A percentile compares a stretch with the other conserved stretches of the same genome.
phyloP scores from a whole-genome alignment of 2,797 vertebrate genomes.

The Megalops cyprinoides region DNA sequence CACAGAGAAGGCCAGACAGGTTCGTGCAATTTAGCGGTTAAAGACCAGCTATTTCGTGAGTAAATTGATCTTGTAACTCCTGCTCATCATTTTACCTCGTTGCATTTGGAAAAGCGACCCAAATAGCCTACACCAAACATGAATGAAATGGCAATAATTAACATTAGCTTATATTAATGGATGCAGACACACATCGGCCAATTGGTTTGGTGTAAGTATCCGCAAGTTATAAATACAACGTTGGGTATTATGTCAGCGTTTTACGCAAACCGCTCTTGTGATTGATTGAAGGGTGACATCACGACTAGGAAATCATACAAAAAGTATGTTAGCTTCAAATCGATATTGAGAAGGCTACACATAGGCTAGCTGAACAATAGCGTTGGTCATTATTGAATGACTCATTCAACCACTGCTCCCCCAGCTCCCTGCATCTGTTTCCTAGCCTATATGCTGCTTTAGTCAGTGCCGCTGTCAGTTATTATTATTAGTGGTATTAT shows the following conservation, averaged over 20 bases:
- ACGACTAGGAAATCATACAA: not conserved
- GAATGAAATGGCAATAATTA: too few relatives aligned
- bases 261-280: not conserved
- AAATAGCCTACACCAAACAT: not conserved
- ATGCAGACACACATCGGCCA: too few relatives aligned
- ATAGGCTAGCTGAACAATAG: not conserved
- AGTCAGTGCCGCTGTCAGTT: not conserved
- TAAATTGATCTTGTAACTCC: not conserved
- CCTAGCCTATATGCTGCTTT: not conserved
- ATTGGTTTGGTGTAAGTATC: too few relatives aligned
- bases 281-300: not conserved
- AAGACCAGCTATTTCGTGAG: not conserved
- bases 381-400: constrained; percentile 27
- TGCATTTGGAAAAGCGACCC: not conserved
- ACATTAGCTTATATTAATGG: too few relatives aligned
- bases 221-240: too few relatives aligned
- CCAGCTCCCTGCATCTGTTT: not conserved
- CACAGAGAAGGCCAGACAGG: constrained; percentile 17
- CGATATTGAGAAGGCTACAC: not conserved
- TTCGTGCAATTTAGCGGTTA: constrained; percentile 4
- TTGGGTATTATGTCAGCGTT: not conserved
- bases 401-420: not conserved
- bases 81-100: not conserved
- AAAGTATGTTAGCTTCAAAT: not conserved
- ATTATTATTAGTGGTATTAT: not conserved